Evolutionary conservation across 1,140 invertebrate species (phyloP), one percentile per base, ranked within the genome.

Genomic region (Neodiprion pinetum): DNA sequence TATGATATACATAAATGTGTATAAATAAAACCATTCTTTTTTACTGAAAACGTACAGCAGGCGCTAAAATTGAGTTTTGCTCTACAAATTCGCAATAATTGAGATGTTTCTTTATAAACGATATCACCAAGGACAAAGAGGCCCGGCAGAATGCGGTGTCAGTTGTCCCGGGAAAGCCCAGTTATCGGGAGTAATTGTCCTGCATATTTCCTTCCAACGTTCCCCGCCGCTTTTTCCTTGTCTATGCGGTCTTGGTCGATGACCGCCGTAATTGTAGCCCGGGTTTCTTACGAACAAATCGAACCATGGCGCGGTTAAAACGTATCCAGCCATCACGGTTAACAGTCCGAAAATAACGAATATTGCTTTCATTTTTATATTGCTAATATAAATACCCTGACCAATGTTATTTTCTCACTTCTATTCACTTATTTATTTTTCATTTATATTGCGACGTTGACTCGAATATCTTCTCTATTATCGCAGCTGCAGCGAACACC

Each of bases 141-240:
- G 86, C 8, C 73, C 80, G 0, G 80, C 74, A 7, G 84, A 83
- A 77, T 84, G 85, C 49, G 86, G 85, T 61, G n/a, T 61, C 23
- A 70, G 79, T 48, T 80, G 80, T 47, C 85, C 87, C 0, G 87
- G 84, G 76, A 82, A 87, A n/a, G 86, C 83, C 61, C 81, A 85
- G 23, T 84, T 80, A 77, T 87, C 80, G 0, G 85, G 81, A 82
- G 88, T 89, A 5, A 88, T 81, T 0, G 83, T 83, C 11, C 83
- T 80, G 72, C 88, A 89, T 47, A 89, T 86, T 69, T 86, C 82
- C 72, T 85, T 87, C 86, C 86, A 89, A 1, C 88, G 81, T 74
- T 87, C 85, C 53, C 84, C 85, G 1, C 86, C 86, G 21, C 73
- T 74, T 77, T 83, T 82, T 48, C 79, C 81, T 17, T 78, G 75